These are phyloP conservation scores for Araneus ventricosus DNA, from an alignment of 1,140 invertebrate species.

Conservation along the genomic window DNA sequence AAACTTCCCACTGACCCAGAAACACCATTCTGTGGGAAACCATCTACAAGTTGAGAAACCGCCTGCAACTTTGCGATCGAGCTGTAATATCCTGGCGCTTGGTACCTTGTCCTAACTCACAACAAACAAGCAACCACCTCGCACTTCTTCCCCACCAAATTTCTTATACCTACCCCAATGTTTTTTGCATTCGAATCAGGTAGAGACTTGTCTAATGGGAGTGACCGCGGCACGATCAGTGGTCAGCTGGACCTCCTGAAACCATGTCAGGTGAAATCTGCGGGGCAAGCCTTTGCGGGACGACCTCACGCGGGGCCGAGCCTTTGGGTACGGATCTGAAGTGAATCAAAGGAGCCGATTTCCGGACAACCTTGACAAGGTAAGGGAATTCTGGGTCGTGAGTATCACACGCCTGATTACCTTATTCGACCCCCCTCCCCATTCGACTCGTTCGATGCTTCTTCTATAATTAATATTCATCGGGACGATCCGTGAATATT, in stretches of 20 bases:
- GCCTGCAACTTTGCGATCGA: too few relatives aligned
- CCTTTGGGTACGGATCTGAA: constrained; percentile 46
- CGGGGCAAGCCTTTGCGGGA: constrained; percentile 24
- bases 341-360: constrained; percentile 47
- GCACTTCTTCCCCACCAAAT: background rate
- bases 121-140: background rate
- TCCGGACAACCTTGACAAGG: constrained; percentile 66
- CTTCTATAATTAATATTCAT: constrained; percentile 57
- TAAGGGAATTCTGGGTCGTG: constrained; percentile 56
- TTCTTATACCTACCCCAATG: background rate
- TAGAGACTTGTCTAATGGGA: background rate
- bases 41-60: background rate
- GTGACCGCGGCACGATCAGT: constrained; percentile 36
- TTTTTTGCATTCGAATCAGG: constrained; percentile 16
- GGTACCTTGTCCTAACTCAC: too few relatives aligned
- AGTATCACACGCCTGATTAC: constrained; percentile 51
- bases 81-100: too few relatives aligned
- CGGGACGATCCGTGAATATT: constrained; percentile 43
- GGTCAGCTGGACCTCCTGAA: constrained; percentile 44
- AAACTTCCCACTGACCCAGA: background rate
- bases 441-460: constrained; percentile 11
- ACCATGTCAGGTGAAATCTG: constrained; percentile 58
- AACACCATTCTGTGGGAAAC: background rate
- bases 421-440: background rate
- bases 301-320: constrained; percentile 30